Base-by-base conservation (phyloP, 2,797 vertebrate genomes). In the Sebastes itinus region DNA sequence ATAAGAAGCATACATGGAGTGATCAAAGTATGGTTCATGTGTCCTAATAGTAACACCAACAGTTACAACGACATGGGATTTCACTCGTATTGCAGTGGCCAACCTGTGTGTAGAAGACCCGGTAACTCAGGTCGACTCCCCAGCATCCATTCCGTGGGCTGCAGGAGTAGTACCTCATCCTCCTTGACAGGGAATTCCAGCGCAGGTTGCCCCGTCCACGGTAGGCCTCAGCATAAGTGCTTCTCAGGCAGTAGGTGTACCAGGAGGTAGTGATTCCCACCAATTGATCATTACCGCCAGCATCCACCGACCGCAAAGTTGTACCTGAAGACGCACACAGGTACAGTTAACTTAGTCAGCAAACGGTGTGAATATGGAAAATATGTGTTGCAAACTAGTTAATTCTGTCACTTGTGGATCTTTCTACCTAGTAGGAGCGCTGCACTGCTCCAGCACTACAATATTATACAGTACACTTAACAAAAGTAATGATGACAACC, bases 141-240 rank as follows among this genome's bases (percentile, higher is more conserved):
- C 92, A 93, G 82, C 92, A 92, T 58, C 82, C 84, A 0, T 46
- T 10, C 1, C 9, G 3, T 2, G 55, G 80, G 2, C 89, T 54
- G 32, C 91, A 93, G 81, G 85, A 89, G 89, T 20, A 54, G 81
- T 92, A 84, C 38, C 11, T 84, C 84, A 52, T n/a, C 49, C 49
- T 52, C 18, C 18, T 52, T 52, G 18, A n/a, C 18, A 52, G 49
- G 49, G 18, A n/a, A 0, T 2, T n/a, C 49, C 87, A 93, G 22
- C 2, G 1, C 7, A 65, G 0, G 4, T 1, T 0, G n/a, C n/a
- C 16, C 1, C 0, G 0, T 33, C 70, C 0, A 0, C 8, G 35
- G 32, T 3, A 84, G 12, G 1, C 1, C 3, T 11, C 9, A 1
- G 84, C 70, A 46, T 46, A 46, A 7, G 42, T 0, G 0, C 49